Percentiles rank a stretch among this genome's conserved stretches.
These are phyloP conservation scores for Kryphioiulus occultus DNA, from an alignment of 2,888 invertebrate genomes.

Conservation along the genomic window DNA sequence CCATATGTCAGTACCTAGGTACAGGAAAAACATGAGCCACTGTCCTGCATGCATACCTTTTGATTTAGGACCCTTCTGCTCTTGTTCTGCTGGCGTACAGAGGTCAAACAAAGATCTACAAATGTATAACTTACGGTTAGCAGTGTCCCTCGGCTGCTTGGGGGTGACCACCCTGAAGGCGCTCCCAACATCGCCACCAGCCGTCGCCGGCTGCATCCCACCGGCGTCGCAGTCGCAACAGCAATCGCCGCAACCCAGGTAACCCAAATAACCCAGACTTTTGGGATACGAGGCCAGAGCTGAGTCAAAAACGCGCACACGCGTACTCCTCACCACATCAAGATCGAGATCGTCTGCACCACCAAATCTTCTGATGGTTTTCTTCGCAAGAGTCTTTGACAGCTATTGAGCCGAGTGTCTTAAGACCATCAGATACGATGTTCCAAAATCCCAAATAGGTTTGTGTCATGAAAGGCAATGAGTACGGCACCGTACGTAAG, in stretches of 20 bases:
- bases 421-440: background rate
- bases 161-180: conserved; percentile 57
- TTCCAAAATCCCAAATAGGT: background rate
- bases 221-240: conserved; percentile 39
- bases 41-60: too few relatives aligned
- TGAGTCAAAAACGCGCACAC: background rate
- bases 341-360: background rate
- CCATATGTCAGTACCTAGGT: too few relatives aligned
- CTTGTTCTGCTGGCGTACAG: too few relatives aligned
- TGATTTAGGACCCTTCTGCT: too few relatives aligned
- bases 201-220: conserved; percentile 39
- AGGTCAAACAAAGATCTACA: background rate
- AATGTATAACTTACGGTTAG: conserved; percentile 5
- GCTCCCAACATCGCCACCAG: conserved; percentile 54
- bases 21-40: too few relatives aligned
- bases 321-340: background rate
- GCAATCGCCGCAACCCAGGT: conserved; percentile 22
- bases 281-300: conserved; percentile 45
- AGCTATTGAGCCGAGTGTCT: background rate
- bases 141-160: conserved; percentile 51
- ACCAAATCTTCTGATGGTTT: background rate
- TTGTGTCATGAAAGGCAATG: background rate
- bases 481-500: too few relatives aligned
- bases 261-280: conserved; percentile 33
- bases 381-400: background rate